phyloP scores from a whole-genome alignment of 1,140 invertebrate genomes.

The Zaprionus ornatus region DNA sequence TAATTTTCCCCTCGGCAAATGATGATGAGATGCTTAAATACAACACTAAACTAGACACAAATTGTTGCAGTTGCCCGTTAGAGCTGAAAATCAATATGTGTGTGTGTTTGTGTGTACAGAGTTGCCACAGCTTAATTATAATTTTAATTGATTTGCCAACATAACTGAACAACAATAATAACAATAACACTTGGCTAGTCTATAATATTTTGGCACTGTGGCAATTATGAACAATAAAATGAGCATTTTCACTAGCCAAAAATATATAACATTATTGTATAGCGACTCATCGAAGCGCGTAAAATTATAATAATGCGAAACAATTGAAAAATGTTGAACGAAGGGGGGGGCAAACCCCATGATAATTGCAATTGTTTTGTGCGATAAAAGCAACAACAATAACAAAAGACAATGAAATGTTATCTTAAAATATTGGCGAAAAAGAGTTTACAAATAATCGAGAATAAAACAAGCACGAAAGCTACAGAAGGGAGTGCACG shows the following conservation, averaged over 20 bases:
- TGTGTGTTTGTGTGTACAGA: not conserved
- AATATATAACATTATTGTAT: slow-evolving; percentile 13
- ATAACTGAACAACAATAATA: slow-evolving; percentile 12
- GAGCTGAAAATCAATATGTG: slow-evolving; percentile 57
- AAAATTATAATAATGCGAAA: slow-evolving; percentile 52
- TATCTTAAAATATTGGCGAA: not conserved
- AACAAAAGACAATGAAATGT: not conserved
- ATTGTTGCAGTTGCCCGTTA: not conserved
- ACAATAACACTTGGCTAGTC: slow-evolving; percentile 5
- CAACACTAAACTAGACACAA: not conserved
- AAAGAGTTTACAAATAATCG: not conserved
- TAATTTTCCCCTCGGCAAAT: slow-evolving; percentile 2
- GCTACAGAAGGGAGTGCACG: no score
- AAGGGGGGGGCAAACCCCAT: not conserved
- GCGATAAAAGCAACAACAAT: not conserved
- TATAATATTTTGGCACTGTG: slow-evolving; percentile 16
- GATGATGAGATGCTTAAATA: slow-evolving; percentile 30
- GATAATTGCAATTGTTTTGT: not conserved
- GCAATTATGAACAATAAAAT: slow-evolving; percentile 50
- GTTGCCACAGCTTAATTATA: slow-evolving; percentile 60
- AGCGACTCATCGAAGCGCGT: slow-evolving; percentile 38
- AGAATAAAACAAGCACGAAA: not conserved
- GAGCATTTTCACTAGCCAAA: slow-evolving; percentile 33
- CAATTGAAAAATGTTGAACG: slow-evolving; percentile 18
- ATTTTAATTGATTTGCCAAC: slow-evolving; percentile 66